Evolutionary conservation across 2,888 invertebrate species (phyloP), one percentile per base, ranked within the genome.

Genomic region (Carpatolechia fugitivella): DNA sequence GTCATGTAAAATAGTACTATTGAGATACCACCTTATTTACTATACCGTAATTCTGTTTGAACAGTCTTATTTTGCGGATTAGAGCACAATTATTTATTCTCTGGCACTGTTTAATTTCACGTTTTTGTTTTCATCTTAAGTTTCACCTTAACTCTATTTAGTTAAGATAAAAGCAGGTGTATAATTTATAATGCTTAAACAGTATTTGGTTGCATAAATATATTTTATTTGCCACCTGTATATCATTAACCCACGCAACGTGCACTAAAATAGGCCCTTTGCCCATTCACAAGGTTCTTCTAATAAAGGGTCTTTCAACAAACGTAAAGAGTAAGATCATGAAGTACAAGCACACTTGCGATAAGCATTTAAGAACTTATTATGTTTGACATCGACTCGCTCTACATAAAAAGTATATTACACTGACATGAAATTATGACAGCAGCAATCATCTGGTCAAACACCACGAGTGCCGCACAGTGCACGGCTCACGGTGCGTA

Each of bases 381-480:
- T 24, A 4, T 3, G 6, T 24, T 6, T 24, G 20, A 20, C 18
- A 2, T 8, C 11, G 10, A 18, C 5, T 3, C 16, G 16, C 55
- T 31, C 49, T 49, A 24, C 53, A 57, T 57, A 54, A 57, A 55
- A 59, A 52, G 51, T 51, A 59, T 64, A 60, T 63, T 60, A 66
- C 53, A 59, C 56, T 53, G 36, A 55, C 53, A 62, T 65, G 63
- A 64, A 68, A 63, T 64, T 53, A 60, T 62, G 64, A 64, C 61
- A 66, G 63, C 63, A 63, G 63, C 63, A 63, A 66, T 71, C 64
- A 64, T 62, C 55, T 62, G 61, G 67, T 65, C 63, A 66, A 66
- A 65, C 61, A 59, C 59, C 33, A 44, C 11, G 24, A 41, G 41
- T 41, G n/a, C n/a, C 11, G 36, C 13, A 58, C 56, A 63, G 59